Evolutionary conservation across 2,797 vertebrate species (phyloP).

Genomic region (Bucorvus abyssinicus): DNA sequence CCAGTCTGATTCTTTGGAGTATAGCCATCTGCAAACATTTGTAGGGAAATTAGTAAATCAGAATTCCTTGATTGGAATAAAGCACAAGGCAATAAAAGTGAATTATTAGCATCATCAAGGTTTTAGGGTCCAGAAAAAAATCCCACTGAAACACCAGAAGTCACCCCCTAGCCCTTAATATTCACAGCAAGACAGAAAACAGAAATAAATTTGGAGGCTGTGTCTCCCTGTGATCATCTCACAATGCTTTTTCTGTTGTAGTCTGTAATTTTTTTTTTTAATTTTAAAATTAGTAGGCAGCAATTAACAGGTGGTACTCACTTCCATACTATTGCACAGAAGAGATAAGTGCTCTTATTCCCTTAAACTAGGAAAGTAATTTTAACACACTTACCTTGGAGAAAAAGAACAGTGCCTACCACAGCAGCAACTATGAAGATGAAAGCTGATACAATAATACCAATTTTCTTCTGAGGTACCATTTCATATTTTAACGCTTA

Average conservation of each 20-base stretch:
- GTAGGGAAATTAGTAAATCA: background rate
- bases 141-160: background rate
- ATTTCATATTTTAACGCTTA: conserved; percentile 71
- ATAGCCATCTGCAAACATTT: conserved; percentile 70
- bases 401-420: conserved; percentile 66
- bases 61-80: background rate
- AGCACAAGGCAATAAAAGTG: background rate
- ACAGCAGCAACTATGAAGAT: conserved; percentile 29
- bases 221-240: background rate
- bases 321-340: background rate
- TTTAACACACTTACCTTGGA: conserved; percentile 65
- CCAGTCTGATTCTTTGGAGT: conserved; percentile 55
- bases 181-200: background rate
- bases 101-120: background rate
- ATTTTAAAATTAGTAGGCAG: background rate
- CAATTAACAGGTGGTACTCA: background rate
- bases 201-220: background rate
- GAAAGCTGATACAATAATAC: conserved; percentile 38
- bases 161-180: background rate
- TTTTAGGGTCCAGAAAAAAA: background rate
- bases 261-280: background rate
- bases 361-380: background rate
- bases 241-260: background rate
- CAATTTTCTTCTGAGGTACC: conserved; percentile 34
- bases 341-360: background rate